Conservation (phyloP, 2,113 vertebrate genomes). For the Siniperca chuatsi region DNA sequence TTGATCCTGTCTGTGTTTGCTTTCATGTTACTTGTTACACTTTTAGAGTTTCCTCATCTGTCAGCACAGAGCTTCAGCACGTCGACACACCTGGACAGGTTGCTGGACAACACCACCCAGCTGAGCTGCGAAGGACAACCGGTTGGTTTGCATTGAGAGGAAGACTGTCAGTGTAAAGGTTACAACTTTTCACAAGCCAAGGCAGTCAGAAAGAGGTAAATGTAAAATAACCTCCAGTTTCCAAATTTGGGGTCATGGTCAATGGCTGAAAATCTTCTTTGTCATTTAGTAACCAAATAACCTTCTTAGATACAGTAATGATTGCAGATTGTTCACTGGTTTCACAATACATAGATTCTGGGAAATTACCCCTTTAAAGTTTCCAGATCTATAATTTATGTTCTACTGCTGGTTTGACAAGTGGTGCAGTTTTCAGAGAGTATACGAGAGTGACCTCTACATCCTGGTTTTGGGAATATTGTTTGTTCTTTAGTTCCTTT, state of each 20-base stretch:
- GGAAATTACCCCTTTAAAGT: no score
- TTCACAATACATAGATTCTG: no score
- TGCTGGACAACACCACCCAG: slow-evolving; percentile 15
- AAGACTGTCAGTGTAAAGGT: rapidly evolving
- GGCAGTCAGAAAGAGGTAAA: rapidly evolving
- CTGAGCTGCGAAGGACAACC: slow-evolving; percentile 50
- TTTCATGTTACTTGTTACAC: no score
- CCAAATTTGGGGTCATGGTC: no score
- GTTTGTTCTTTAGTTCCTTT: neutral
- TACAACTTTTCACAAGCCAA: neutral
- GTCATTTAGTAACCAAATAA: no score
- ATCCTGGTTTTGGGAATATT: neutral
- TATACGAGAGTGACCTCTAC: no score
- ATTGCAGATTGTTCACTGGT: no score
- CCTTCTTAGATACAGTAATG: no score
- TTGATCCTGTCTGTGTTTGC: neutral
- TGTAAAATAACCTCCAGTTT: no score
- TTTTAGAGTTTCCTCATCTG: slow-evolving; percentile 10
- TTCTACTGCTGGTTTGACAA: neutral
- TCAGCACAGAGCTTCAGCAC: neutral
- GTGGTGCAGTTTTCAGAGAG: no score
- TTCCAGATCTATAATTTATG: no score
- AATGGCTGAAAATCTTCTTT: no score
- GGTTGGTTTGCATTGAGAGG: slow-evolving; percentile 63
- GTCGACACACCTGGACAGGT: slow-evolving; percentile 1